These are phyloP conservation scores for Tetheella fluctuosa DNA, from an alignment of 2,888 invertebrate species.

Conservation along the genomic window DNA sequence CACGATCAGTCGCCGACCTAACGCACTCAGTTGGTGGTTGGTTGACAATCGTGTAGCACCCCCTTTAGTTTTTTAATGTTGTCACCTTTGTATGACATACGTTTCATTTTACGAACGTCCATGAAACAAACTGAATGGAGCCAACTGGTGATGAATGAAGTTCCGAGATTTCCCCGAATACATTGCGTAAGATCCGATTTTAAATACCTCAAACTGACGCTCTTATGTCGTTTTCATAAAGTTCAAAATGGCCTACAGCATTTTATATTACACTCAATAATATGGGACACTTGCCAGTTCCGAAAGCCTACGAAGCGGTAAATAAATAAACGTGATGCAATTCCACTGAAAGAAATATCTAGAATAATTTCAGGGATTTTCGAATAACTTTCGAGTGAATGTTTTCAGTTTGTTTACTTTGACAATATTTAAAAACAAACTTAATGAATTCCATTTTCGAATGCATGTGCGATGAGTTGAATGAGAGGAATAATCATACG, in stretches of 20 bases:
- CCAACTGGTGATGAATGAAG: constrained; percentile 51
- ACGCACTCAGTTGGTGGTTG: too few species aligned
- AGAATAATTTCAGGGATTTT: constrained; percentile 33
- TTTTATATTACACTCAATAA: constrained; percentile 25
- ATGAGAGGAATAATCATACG: background rate
- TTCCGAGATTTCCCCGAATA: constrained; percentile 42
- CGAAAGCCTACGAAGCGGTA: constrained; percentile 30
- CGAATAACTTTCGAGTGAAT: constrained; percentile 18
- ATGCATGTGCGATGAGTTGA: background rate
- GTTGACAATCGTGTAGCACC: too few species aligned
- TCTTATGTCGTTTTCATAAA: constrained; percentile 13
- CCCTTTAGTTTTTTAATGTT: background rate
- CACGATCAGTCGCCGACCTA: too few species aligned
- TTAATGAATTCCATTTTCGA: background rate
- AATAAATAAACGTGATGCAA: constrained; percentile 66
- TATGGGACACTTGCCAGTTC: constrained; percentile 37
- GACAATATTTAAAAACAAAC: background rate
- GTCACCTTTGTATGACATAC: background rate
- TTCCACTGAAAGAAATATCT: constrained; percentile 42
- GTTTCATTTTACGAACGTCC: background rate
- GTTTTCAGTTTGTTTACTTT: constrained; percentile 12
- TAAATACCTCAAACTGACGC: constrained; percentile 9
- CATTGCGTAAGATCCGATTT: constrained; percentile 41
- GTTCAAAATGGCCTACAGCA: constrained; percentile 27
- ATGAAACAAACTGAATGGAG: constrained; percentile 35